These are phyloP conservation scores for Gavialis gangeticus DNA, from an alignment of 2,113 vertebrate species.

Conservation along the genomic window DNA sequence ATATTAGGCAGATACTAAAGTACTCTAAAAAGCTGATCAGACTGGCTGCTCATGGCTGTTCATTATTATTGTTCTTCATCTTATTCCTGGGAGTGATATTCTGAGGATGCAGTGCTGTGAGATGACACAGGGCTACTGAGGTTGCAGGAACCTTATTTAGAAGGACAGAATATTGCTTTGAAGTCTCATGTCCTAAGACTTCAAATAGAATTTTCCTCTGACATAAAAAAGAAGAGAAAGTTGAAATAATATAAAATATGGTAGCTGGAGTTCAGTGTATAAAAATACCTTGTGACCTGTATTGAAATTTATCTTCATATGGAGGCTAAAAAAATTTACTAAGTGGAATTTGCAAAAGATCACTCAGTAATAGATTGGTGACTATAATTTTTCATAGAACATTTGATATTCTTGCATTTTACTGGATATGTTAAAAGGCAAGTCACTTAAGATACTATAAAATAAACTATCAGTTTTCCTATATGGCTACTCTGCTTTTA, in stretches of 20 bases:
- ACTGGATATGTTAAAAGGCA: not conserved
- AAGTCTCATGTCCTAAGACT: slow-evolving; percentile 33
- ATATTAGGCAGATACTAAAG: not conserved
- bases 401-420: not conserved
- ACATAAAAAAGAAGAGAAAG: not conserved
- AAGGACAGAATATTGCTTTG: slow-evolving; percentile 55
- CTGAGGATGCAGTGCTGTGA: slow-evolving; percentile 41
- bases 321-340: slow-evolving; percentile 12
- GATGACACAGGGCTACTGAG: not conserved
- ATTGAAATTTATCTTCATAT: not conserved
- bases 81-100: not conserved
- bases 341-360: slow-evolving; percentile 12
- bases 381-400: not conserved
- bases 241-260: not conserved
- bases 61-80: slow-evolving; percentile 27
- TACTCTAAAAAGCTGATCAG: not conserved
- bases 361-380: not conserved
- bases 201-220: slow-evolving; percentile 57
- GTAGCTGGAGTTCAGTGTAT: not conserved
- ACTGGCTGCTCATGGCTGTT: not conserved
- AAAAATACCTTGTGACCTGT: slow-evolving; percentile 5
- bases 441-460: not conserved
- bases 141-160: not conserved
- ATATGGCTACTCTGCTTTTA: not conserved
- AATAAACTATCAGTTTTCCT: not conserved